Base-by-base conservation (phyloP, 2,797 vertebrate species). In the Leptoclinus maculatus region DNA sequence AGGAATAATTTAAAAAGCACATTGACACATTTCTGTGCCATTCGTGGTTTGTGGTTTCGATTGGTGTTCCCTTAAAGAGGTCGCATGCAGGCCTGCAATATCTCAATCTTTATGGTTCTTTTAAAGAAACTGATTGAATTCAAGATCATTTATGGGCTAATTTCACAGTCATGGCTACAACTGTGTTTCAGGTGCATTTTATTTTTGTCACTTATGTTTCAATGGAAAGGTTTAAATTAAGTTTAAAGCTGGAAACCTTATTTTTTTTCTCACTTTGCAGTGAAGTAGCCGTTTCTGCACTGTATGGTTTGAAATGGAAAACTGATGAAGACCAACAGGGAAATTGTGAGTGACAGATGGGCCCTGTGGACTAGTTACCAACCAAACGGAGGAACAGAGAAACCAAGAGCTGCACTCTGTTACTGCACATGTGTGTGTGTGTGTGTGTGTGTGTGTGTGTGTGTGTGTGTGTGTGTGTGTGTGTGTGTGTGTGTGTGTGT, bases 1-100 rank as follows among this genome's bases (percentile, higher is more conserved):
- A 69, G 89, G 89, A 93, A 91, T 92, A 87, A 92, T 92, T 91
- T 90, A 85, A 89, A 93, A 92, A 92, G 91, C 90, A 91, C 89
- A 92, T 88, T 89, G 75, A 93, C 91, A 93, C 92, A 79, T 91
- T 90, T 90, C 79, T 88, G 75, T 25, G 6, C 89, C 80, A 82
- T 92, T 90, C 84, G 88, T 84, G 88, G 91, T 84, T 84, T 90
- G 90, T 84, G 92, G 93, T 90, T 92, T 87, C 10, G 25, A 87
- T 62, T 87, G 88, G 90, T 82, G 88, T 85, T 89, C 78, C 78
- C 85, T 87, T 84, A 68, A 87, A 89, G 78, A 84, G 87, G 76
- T 82, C 29, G 56, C 69, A 71, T 43, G 82, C 62, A 51, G 85
- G 86, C 85, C 89, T 93, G 91, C 80, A 82, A 63, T 32, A 85